These are phyloP conservation scores for Spodoptera frugiperda DNA, from an alignment of 1,140 invertebrate genomes.

Conservation along the genomic window DNA sequence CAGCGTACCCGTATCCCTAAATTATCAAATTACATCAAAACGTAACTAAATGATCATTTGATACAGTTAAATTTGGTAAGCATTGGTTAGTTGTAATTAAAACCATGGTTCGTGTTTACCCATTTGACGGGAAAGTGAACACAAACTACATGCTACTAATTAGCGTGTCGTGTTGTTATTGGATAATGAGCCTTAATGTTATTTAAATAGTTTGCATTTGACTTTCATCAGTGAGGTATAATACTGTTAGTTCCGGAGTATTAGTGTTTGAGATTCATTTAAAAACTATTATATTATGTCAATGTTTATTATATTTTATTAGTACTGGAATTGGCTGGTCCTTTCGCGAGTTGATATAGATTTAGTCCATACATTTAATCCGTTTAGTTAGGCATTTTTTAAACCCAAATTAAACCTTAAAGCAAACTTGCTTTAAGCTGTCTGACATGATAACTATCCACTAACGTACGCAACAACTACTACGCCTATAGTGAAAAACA, in stretches of 20 bases:
- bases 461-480: too few relatives aligned
- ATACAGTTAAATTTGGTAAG: background rate
- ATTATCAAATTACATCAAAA: conserved; percentile 25
- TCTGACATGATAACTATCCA: too few relatives aligned
- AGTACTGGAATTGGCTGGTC: background rate
- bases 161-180: conserved; percentile 38
- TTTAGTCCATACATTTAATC: too few relatives aligned
- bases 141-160: conserved; percentile 38
- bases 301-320: background rate
- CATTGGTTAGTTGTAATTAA: conserved; percentile 12
- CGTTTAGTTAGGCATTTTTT: too few relatives aligned
- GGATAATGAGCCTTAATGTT: conserved; percentile 10
- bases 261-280: background rate
- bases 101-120: background rate
- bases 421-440: too few relatives aligned
- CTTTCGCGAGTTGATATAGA: too few relatives aligned
- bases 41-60: conserved; percentile 12
- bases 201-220: conserved; percentile 22
- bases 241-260: background rate
- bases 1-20: background rate
- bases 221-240: background rate
- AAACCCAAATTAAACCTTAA: too few relatives aligned
- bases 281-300: background rate
- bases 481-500: too few relatives aligned
- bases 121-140: conserved; percentile 13